These are phyloP conservation scores for Alsophila aescularia DNA, from an alignment of 2,888 invertebrate species.

Conservation along the genomic window DNA sequence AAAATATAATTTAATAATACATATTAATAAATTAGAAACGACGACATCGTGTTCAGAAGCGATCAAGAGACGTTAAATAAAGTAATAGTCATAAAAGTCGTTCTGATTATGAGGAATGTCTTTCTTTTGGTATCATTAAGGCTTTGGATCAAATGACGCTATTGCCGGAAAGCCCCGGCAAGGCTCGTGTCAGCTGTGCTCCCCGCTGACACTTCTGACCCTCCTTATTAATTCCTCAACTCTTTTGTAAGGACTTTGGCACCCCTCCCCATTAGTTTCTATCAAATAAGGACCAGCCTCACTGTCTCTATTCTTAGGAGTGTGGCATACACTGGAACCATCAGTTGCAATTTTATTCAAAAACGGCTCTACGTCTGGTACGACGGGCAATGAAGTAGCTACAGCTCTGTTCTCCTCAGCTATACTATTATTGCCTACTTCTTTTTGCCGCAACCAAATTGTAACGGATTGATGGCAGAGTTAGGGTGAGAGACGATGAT, in stretches of 20 bases:
- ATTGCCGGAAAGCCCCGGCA: slow-evolving; percentile 71
- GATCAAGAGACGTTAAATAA: not conserved
- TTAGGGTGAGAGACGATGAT: slow-evolving; percentile 97
- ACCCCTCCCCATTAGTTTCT: slow-evolving; percentile 61
- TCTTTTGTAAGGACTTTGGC: slow-evolving; percentile 74
- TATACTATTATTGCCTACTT: slow-evolving; percentile 56
- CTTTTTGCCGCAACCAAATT: slow-evolving; percentile 84
- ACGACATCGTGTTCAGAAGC: slow-evolving; percentile 8
- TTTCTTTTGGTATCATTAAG: slow-evolving; percentile 38
- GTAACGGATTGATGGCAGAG: slow-evolving; percentile 95
- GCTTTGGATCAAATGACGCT: slow-evolving; percentile 48
- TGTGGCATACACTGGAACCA: slow-evolving; percentile 67
- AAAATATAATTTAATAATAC: slow-evolving; percentile 34
- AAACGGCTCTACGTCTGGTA: slow-evolving; percentile 73
- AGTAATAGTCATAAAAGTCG: slow-evolving; percentile 21
- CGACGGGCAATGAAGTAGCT: slow-evolving; percentile 43
- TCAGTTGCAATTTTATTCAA: slow-evolving; percentile 59
- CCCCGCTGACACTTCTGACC: slow-evolving; percentile 70
- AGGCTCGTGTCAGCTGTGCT: slow-evolving; percentile 80
- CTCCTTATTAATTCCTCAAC: slow-evolving; percentile 75
- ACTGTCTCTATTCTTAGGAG: slow-evolving; percentile 69
- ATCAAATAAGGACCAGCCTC: slow-evolving; percentile 73
- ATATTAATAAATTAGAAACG: slow-evolving; percentile 29
- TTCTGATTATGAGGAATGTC: slow-evolving; percentile 38
- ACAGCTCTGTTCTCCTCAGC: slow-evolving; percentile 54